A percentile compares a stretch with the other conserved stretches of the same genome.
Conservation (phyloP, 2,888 invertebrate species). For the Amiota minor region DNA sequence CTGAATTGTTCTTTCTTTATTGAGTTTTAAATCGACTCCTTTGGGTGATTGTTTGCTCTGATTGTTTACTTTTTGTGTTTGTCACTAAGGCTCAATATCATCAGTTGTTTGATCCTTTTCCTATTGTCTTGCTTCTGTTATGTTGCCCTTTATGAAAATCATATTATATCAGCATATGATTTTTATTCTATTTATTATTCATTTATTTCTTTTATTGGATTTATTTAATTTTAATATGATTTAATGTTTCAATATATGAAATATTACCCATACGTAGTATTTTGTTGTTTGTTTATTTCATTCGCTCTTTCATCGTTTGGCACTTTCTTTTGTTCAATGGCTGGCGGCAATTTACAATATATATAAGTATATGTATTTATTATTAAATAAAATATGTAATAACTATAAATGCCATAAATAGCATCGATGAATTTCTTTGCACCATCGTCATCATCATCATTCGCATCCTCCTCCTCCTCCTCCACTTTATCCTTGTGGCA, state of each 20-base stretch:
- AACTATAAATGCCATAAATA: slow-evolving; percentile 36
- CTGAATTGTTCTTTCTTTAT: not conserved
- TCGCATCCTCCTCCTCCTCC: too few species aligned
- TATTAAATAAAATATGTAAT: slow-evolving; percentile 7
- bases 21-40: not conserved
- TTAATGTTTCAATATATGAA: not conserved
- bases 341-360: too few species aligned
- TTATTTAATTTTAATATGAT: not conserved
- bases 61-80: not conserved
- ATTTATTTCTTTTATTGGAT: not conserved
- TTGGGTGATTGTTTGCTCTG: not conserved
- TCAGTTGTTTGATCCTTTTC: slow-evolving; percentile 1
- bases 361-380: slow-evolving; percentile 4
- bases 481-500: too few species aligned
- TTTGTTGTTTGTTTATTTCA: not conserved
- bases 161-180: slow-evolving; percentile 14
- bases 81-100: not conserved
- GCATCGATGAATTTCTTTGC: slow-evolving; percentile 40
- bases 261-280: slow-evolving; percentile 13
- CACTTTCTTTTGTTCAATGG: too few species aligned
- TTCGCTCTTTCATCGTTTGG: too few species aligned
- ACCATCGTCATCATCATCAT: not conserved
- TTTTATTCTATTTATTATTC: slow-evolving; percentile 8
- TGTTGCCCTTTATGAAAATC: slow-evolving; percentile 6
- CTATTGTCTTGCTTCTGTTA: not conserved